Base-by-base conservation (phyloP, 2,888 invertebrate species). In the Sminthurinus aureus region DNA sequence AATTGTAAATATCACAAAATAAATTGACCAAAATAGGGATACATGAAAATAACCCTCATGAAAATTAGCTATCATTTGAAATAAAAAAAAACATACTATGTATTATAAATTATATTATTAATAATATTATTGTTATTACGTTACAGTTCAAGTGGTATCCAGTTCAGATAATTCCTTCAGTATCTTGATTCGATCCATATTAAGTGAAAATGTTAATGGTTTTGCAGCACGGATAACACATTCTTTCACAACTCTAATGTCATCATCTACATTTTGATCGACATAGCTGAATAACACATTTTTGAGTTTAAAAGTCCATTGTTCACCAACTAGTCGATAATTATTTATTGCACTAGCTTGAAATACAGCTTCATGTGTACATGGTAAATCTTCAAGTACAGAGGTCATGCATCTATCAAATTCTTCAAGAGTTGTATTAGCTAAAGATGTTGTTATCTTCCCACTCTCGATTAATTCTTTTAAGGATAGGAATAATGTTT, bases 171-270 rank as follows among this genome's bases (percentile, higher is more conserved):
- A 38, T 38, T 38, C 38, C 38, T 38, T 38, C 6, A 38, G 38
- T 9, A 6, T 58, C 58, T 58, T 18, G 9, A 58, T 13, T 18
- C 18, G 58, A 58, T 13, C 71, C 11, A 71, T 13, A 71, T 71
- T 24, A 22, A 71, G 3, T 26, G 22, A 22, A 24, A 24, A 71
- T 71, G 22, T 9, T 13, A 26, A 22, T 13, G 71, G 71, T 24
- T 71, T 71, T 26, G 26, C 71, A 71, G 24, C 22, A 71, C 24
- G 26, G 6, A 71, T 71, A 26, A 71, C 71, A 71, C 71, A 71
- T 12, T 71, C 26, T 9, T 8, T 6, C 13, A 71, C 26, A 13
- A 22, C 8, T 24, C 26, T 26, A 24, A 71, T 71, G 24, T 71
- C 71, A 22, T 26, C 26, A 13, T 26, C 24, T 20, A 67, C 67